Evolutionary conservation across 1,140 invertebrate genomes (phyloP).

Genomic region (Drosophila novamexicana): DNA sequence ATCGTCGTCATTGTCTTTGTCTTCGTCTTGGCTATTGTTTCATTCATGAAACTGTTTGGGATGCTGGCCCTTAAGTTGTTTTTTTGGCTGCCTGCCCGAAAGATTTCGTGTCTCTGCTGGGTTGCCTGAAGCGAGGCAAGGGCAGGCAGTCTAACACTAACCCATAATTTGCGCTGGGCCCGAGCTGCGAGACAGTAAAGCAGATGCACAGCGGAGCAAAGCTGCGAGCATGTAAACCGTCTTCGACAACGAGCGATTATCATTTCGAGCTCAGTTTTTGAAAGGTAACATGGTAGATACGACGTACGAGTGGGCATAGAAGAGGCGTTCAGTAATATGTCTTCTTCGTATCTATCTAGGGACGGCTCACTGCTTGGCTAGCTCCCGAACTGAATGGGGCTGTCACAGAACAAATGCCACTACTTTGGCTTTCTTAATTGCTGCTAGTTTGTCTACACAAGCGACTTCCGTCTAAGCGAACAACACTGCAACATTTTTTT

Average conservation of each 20-base stretch:
- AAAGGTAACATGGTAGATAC: conserved; percentile 12
- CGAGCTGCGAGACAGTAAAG: conserved; percentile 51
- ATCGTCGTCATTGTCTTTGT: conserved; percentile 43
- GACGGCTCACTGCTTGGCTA: neutral
- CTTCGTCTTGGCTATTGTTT: conserved; percentile 72
- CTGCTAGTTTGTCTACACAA: conserved; percentile 61
- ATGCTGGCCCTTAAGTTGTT: conserved; percentile 37
- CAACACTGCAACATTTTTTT: conserved; percentile 44
- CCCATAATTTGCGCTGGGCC: conserved; percentile 71
- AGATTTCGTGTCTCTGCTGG: conserved; percentile 60
- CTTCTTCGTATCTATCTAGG: neutral
- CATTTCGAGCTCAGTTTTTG: conserved; percentile 12
- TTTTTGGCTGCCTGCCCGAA: conserved; percentile 47
- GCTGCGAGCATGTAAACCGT: conserved; percentile 32
- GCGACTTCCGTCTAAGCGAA: conserved; percentile 52
- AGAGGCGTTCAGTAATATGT: conserved; percentile 3
- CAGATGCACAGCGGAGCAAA: neutral
- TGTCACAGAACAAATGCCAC: conserved; percentile 60
- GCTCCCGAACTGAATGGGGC: conserved; percentile 6
- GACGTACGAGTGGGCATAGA: neutral
- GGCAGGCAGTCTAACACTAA: conserved; percentile 43
- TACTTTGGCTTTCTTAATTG: conserved; percentile 68
- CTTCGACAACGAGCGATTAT: conserved; percentile 57
- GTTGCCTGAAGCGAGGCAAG: conserved; percentile 27
- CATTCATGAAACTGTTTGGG: conserved; percentile 70